A percentile compares a stretch with the other conserved stretches of the same genome.
Conservation (phyloP, 2,888 invertebrate species). For the Meiosimyza decipiens region DNA sequence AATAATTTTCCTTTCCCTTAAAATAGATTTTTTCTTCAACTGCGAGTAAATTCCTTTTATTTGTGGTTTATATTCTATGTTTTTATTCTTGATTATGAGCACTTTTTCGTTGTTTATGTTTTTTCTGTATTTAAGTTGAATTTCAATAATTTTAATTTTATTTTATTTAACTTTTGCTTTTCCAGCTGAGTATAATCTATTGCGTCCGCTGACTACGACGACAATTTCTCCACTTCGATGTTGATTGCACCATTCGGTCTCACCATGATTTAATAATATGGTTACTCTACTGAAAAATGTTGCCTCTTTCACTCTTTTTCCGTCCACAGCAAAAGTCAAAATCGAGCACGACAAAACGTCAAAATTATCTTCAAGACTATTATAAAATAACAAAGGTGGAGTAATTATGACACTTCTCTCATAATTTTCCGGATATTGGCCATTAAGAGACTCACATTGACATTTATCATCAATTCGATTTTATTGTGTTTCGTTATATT, state of each 20-base stretch:
- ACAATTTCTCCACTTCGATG: conserved; percentile 24
- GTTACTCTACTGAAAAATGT: too few species aligned
- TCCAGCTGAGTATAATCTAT: not conserved
- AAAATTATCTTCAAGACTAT: too few species aligned
- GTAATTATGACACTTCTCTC: too few species aligned
- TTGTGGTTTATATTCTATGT: not conserved
- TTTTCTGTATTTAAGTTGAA: not conserved
- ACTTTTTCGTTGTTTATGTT: not conserved
- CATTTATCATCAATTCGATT: too few species aligned
- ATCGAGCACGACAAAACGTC: too few species aligned
- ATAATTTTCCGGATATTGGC: too few species aligned
- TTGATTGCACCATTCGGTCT: conserved; percentile 7
- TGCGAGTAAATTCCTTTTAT: not conserved
- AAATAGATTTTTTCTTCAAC: not conserved
- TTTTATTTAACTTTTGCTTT: not conserved
- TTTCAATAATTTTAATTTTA: not conserved
- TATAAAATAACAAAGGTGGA: too few species aligned
- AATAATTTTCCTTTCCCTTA: conserved; percentile 16
- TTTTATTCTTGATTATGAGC: not conserved
- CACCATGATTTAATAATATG: not conserved
- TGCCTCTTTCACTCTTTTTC: too few species aligned
- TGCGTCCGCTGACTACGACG: conserved; percentile 6
- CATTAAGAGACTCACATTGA: too few species aligned
- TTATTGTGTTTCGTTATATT: too few species aligned
- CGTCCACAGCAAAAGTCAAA: too few species aligned